phyloP scores from a whole-genome alignment of 2,797 vertebrate genomes.

The Takifugu ocellatus region DNA sequence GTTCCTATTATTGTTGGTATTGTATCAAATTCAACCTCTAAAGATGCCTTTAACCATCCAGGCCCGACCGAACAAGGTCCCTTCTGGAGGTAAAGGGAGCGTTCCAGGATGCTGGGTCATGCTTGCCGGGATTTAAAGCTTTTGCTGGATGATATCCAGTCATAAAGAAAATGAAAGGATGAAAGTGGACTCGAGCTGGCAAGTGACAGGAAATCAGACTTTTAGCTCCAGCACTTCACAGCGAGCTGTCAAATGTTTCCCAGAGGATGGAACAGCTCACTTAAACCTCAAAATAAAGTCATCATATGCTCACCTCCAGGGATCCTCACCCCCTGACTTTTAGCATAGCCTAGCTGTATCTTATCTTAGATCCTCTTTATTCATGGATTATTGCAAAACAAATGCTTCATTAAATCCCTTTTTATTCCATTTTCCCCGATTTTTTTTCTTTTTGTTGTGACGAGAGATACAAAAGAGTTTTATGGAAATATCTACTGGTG shows the following conservation, averaged over 20 bases:
- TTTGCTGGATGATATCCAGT: too few relatives aligned
- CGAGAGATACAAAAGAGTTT: too few relatives aligned
- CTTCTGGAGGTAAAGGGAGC: too few relatives aligned
- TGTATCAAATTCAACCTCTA: too few relatives aligned
- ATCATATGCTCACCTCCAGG: neutral
- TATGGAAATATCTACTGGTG: too few relatives aligned
- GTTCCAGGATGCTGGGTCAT: neutral
- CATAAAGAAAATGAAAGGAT: neutral
- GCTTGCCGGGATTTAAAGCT: neutral
- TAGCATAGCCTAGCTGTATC: too few relatives aligned
- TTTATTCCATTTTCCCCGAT: too few relatives aligned
- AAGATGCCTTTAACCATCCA: too few relatives aligned
- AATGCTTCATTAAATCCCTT: neutral
- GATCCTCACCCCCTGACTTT: too few relatives aligned
- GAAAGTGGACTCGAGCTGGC: neutral
- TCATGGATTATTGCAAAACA: neutral
- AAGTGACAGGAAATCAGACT: neutral
- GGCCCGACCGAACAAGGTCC: too few relatives aligned
- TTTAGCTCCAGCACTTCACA: neutral
- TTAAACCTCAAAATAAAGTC: neutral
- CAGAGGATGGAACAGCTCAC: neutral
- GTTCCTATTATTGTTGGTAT: too few relatives aligned
- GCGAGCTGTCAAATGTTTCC: neutral
- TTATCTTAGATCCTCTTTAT: neutral
- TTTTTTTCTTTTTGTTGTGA: too few relatives aligned